Conservation (phyloP, 2,113 vertebrate species). For the Salvelinus alpinus region DNA sequence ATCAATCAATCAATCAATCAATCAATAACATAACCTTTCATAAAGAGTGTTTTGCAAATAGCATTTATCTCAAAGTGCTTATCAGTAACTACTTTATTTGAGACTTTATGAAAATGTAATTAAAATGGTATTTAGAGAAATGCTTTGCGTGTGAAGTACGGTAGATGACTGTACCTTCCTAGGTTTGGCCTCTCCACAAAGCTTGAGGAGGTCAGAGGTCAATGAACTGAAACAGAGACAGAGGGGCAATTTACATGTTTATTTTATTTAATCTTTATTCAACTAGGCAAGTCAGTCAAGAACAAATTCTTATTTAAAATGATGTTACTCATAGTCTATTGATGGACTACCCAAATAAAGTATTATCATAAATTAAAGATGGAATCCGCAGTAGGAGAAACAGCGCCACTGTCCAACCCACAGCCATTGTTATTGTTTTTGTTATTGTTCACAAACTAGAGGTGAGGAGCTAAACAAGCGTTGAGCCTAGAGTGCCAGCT, state of each 20-base stretch:
- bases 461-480: conserved; percentile 63
- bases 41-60: no score
- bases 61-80: no score
- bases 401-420: no score
- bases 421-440: no score
- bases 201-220: conserved; percentile 91
- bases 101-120: not conserved
- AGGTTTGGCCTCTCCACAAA: conserved; percentile 89
- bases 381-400: no score
- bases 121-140: not conserved
- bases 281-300: no score
- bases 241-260: not conserved
- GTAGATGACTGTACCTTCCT: conserved; percentile 65
- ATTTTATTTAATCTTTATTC: no score
- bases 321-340: no score
- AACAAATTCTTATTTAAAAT: no score
- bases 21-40: not conserved
- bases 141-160: not conserved
- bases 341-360: not conserved
- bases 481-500: conserved; percentile 91
- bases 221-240: conserved; percentile 75
- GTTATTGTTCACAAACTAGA: no score
- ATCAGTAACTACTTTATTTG: no score
- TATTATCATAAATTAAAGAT: no score
- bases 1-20: not conserved